These are phyloP conservation scores for Montipora efflorescens DNA, from an alignment of 64 coral and sea anemone species.

Conservation along the genomic window DNA sequence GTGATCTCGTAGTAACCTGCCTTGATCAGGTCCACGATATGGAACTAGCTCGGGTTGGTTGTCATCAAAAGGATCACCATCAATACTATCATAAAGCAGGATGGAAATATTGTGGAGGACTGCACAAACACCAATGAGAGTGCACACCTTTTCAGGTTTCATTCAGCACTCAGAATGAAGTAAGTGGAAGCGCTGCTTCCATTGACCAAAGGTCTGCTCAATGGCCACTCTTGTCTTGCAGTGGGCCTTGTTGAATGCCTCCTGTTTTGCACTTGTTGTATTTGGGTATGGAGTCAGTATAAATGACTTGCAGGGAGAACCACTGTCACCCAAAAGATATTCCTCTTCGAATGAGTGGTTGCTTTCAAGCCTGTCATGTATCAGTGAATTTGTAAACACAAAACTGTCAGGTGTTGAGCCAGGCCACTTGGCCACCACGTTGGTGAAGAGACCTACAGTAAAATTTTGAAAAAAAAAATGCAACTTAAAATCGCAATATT, in stretches of 20 bases:
- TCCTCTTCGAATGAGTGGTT: neutral
- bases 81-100: slow-evolving; percentile 11
- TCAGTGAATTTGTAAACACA: neutral
- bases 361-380: neutral
- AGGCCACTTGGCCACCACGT: neutral
- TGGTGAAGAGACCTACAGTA: neutral
- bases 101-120: slow-evolving; percentile 41
- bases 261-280: neutral
- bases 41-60: slow-evolving; percentile 30
- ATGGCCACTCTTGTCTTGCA: slow-evolving; percentile 49
- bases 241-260: slow-evolving; percentile 48
- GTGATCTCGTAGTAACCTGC: neutral
- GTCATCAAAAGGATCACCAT: neutral
- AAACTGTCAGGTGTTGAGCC: neutral
- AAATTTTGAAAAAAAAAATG: neutral
- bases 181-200: slow-evolving; percentile 37
- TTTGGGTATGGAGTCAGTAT: slow-evolving; percentile 12
- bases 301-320: neutral
- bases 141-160: slow-evolving; percentile 60
- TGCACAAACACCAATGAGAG: slow-evolving; percentile 59
- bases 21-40: slow-evolving; percentile 29
- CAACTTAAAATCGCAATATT: neutral
- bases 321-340: slow-evolving; percentile 2
- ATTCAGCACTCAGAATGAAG: slow-evolving; percentile 59
- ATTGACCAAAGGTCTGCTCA: slow-evolving; percentile 74